Base-by-base conservation (phyloP, 2,888 invertebrate species). In the Parnassius smintheus region DNA sequence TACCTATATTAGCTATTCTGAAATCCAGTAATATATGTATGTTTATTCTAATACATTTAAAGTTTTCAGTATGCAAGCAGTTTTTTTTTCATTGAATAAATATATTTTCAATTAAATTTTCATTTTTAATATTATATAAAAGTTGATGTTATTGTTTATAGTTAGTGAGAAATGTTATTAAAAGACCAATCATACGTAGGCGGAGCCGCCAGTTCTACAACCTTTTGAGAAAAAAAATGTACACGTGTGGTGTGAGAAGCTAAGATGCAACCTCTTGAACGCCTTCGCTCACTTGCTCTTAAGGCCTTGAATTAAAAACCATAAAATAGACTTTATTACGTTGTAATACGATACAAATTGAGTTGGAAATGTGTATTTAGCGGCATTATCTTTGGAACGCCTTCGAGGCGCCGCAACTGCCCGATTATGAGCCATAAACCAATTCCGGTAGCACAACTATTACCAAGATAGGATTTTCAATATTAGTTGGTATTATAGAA, bases 371-470 rank as follows among this genome's bases (percentile, higher is more conserved):
- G 63, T 68, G 64, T 52, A 55, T 51, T 61, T 64, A 64, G 56
- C 61, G 57, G 66, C 61, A 72, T 72, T 73, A 65, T 68, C 67
- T 67, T 75, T 78, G 82, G 75, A 83, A 86, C 87, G 88, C 85
- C 87, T 85, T 74, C 77, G 74, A 78, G 90, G 89, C 88, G 88
- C 88, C 87, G 75, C 72, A 75, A 78, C 76, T 75, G 77, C 77
- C 77, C 84, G 86, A 87, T 88, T 88, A 88, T 84, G 83, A 81
- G 83, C 84, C 78, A 89, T 91, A 89, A 89, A 89, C 80, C 79
- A 88, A 90, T 90, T 87, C 90, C 91, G 88, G 90, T 90, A 91
- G 90, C 89, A 73, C 75, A 73, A 74, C 81, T 78, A 85, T 85
- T 86, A 87, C 81, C 73, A 80, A 79, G 75, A 73, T 80, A 79